Base-by-base conservation (phyloP, 2,888 invertebrate genomes). In the Diarsia rubi region DNA sequence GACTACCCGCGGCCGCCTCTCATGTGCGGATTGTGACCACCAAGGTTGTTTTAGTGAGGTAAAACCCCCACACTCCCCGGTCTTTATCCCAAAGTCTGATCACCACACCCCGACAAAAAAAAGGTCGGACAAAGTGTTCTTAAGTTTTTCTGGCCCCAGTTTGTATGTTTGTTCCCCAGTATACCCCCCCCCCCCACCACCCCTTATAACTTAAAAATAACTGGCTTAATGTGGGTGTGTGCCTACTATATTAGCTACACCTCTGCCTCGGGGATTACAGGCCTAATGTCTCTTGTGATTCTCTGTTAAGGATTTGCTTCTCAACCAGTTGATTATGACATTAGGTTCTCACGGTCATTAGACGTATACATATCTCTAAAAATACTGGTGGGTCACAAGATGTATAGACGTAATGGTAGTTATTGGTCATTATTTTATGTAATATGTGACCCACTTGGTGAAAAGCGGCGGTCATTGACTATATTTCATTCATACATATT, bases 371-470 rank as follows among this genome's bases (percentile, higher is more conserved):
- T 49, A 24, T 16, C 12, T 47, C 14, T n/a, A 49, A 14, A 47
- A 19, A 31, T 31, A 49, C 19, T 45, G 8, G 21, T 65, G n/a
- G 16, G 60, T 37, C 1, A 14, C 42, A 49, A 47, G 31, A 72
- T 72, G 14, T 63, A 3, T 0, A 4, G 11, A 81, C 42, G 42
- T 78, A 47, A 62, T 11, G 21, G 9, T 42, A 74, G 60, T 73
- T 37, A 75, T 74, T 73, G n/a, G 45, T 24, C 19, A 45, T 45
- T 24, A 12, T 24, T 64, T 65, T 81, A 74, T 81, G 52, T 81
- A 60, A 65, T 24, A 27, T 31, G 62, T 62, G 27, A 59, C 59
- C 27, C 4, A 59, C 59, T 6, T 27, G 27, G 4, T 31, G 27
- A 16, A 62, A 62, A 42, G 42, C 16, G n/a, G 42, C 6, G 42